Conservation (phyloP, 2,888 invertebrate species). For the Biston betularia region DNA sequence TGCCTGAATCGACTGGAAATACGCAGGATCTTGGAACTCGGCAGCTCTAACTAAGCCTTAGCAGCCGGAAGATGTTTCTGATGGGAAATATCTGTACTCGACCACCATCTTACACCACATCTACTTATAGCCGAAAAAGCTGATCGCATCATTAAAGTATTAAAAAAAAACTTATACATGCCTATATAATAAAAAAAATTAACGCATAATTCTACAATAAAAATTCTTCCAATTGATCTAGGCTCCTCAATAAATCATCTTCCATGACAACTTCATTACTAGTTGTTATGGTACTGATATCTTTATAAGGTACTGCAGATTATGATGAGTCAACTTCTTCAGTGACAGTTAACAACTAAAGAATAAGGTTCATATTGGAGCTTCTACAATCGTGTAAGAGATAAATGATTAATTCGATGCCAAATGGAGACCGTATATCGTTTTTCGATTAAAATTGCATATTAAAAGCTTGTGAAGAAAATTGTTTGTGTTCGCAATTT, state of each 20-base stretch:
- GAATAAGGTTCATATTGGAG: slow-evolving; percentile 9
- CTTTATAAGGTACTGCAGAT: slow-evolving; percentile 13
- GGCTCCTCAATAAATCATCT: slow-evolving; percentile 19
- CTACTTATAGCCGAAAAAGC: too few relatives aligned
- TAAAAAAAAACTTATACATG: too few relatives aligned
- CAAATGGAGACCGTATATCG: slow-evolving; percentile 28
- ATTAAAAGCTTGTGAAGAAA: slow-evolving; percentile 44
- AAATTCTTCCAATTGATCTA: slow-evolving; percentile 5
- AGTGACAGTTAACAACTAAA: background rate
- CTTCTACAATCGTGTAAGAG: background rate
- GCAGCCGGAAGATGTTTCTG: too few relatives aligned
- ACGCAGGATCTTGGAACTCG: too few relatives aligned
- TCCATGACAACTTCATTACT: slow-evolving; percentile 32
- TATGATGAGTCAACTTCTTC: background rate
- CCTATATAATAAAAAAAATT: too few relatives aligned
- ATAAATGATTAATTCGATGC: slow-evolving; percentile 16
- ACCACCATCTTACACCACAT: too few relatives aligned
- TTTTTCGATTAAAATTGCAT: slow-evolving; percentile 45
- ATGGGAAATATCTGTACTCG: too few relatives aligned
- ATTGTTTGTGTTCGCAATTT: slow-evolving; percentile 35
- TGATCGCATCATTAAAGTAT: too few relatives aligned
- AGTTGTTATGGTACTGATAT: slow-evolving; percentile 16
- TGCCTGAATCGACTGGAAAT: too few relatives aligned
- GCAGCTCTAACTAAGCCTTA: too few relatives aligned
- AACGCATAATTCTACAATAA: background rate